phyloP scores from a whole-genome alignment of 2,797 vertebrate genomes.

The Cheirogaleus major region DNA sequence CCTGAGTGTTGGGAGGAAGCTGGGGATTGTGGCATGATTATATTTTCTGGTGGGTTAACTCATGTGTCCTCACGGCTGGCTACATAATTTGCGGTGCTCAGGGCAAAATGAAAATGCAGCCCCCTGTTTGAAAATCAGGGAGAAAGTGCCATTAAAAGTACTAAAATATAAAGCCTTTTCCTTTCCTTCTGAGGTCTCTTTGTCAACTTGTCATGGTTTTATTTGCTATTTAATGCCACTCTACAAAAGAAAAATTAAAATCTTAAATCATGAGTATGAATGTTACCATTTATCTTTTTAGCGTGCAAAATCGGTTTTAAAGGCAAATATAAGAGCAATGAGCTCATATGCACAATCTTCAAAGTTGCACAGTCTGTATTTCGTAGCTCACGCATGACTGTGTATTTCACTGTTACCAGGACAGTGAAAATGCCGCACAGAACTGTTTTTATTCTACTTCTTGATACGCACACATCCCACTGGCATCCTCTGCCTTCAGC shows the following conservation, averaged over 20 bases:
- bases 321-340: not conserved
- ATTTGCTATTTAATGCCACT: not conserved
- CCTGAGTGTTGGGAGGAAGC: not conserved
- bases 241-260: not conserved
- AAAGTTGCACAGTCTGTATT: fast-evolving
- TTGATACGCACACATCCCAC: fast-evolving
- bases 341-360: fast-evolving
- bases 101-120: not conserved
- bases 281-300: not conserved
- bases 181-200: not conserved
- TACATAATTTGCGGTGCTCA: not conserved
- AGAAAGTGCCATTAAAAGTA: not conserved
- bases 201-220: not conserved
- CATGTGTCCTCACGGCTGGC: no score
- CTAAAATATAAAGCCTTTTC: not conserved
- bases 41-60: not conserved
- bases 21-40: no score
- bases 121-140: not conserved
- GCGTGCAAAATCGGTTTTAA: not conserved
- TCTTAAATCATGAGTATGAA: not conserved
- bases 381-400: fast-evolving
- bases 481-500: not conserved
- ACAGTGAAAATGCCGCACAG: fast-evolving
- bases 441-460: not conserved
- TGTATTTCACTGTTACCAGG: not conserved